Evolutionary conservation across 2,797 vertebrate species (phyloP).

Genomic region (Malacoctenus gilli): DNA sequence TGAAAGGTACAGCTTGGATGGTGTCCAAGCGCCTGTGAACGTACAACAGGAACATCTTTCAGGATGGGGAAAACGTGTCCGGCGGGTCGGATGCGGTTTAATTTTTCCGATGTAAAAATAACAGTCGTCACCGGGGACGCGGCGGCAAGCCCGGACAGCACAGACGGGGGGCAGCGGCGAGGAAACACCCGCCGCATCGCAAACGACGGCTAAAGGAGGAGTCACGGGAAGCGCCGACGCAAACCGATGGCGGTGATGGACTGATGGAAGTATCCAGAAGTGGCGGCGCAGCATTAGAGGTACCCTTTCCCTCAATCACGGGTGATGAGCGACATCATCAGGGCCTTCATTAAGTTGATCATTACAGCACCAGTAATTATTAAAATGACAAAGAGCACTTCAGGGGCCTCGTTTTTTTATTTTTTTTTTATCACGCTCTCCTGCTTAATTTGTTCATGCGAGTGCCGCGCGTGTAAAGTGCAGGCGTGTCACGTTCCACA

Average conservation of each 20-base stretch:
- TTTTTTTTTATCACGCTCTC: constrained; percentile 22
- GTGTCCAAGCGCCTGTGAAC: background rate
- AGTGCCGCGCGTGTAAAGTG: background rate
- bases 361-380: constrained; percentile 33
- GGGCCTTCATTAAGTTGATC: constrained; percentile 33
- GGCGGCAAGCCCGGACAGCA: constrained; percentile 2
- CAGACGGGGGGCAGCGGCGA: constrained; percentile 1
- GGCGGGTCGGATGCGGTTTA: background rate
- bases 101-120: constrained; percentile 34
- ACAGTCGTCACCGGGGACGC: constrained; percentile 11
- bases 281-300: constrained; percentile 17
- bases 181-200: background rate
- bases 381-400: constrained; percentile 18
- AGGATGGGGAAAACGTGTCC: no score
- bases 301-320: constrained; percentile 35
- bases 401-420: constrained; percentile 1
- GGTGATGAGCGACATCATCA: constrained; percentile 30
- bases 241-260: constrained; percentile 22
- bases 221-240: background rate
- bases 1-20: no score
- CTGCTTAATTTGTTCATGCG: constrained; percentile 15
- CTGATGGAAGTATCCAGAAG: constrained; percentile 14
- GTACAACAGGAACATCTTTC: background rate
- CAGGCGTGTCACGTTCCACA: background rate
- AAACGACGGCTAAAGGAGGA: constrained; percentile 9